These are phyloP conservation scores for Loripinus fragilis DNA, from an alignment of 2,888 invertebrate species.

Conservation along the genomic window DNA sequence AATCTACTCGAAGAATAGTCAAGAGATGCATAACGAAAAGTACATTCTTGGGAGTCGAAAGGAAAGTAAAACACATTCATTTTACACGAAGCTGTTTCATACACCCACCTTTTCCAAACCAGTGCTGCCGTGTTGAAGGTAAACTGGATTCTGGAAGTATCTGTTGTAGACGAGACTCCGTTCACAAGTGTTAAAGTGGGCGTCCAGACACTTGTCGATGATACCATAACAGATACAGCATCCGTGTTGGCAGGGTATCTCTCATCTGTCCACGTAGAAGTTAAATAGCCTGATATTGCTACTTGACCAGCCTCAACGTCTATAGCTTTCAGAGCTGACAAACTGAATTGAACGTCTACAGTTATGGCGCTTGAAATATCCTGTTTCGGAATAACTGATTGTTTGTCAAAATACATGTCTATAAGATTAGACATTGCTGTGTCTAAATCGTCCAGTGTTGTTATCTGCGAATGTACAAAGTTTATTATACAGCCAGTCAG, in stretches of 20 bases:
- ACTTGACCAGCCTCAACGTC: neutral
- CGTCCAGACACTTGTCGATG: neutral
- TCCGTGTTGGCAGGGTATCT: neutral
- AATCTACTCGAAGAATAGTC: neutral
- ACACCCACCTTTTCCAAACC: neutral
- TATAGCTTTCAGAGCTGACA: neutral
- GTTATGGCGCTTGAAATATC: neutral
- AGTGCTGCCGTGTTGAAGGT: neutral
- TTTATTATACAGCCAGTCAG: neutral
- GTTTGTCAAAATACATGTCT: neutral
- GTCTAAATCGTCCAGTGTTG: neutral
- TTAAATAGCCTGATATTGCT: neutral
- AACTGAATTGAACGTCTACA: neutral
- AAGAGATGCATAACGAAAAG: neutral
- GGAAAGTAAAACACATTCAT: neutral
- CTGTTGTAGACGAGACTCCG: neutral
- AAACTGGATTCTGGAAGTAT: neutral
- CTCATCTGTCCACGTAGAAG: neutral
- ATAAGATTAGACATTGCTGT: neutral
- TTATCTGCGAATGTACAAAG: neutral
- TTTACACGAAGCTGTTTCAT: neutral
- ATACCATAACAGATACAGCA: neutral
- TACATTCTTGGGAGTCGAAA: neutral
- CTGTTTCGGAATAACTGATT: conserved; percentile 1
- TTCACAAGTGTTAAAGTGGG: neutral